These are phyloP conservation scores for Trachemys scripta DNA, from an alignment of 2,113 vertebrate genomes.

Conservation along the genomic window DNA sequence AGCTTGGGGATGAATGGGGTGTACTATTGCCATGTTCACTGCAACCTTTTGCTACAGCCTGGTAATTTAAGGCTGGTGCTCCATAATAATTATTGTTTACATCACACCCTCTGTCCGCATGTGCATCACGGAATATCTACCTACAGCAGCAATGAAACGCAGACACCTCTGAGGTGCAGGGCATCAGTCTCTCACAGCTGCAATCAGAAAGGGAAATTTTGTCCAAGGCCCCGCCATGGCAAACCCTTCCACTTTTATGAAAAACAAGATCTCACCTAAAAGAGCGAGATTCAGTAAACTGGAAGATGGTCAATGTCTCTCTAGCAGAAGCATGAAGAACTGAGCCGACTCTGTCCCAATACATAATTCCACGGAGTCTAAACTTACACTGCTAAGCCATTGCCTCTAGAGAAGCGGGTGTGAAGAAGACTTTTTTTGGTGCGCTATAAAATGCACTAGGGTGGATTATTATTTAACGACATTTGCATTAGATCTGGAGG, in stretches of 20 bases:
- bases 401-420: neutral
- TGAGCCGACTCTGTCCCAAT: neutral
- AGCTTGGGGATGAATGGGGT: rapidly evolving
- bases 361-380: neutral
- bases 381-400: rapidly evolving
- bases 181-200: neutral
- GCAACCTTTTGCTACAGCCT: neutral
- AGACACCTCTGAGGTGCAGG: neutral
- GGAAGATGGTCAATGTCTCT: neutral
- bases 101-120: neutral
- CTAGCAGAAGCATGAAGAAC: neutral
- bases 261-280: neutral
- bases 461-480: no score
- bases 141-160: neutral
- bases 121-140: neutral
- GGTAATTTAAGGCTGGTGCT: neutral
- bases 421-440: neutral
- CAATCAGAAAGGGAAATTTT: neutral
- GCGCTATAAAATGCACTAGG: neutral
- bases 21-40: neutral
- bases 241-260: neutral
- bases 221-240: neutral
- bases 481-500: neutral
- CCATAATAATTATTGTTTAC: neutral
- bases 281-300: rapidly evolving